Percentiles rank a stretch among this genome's conserved stretches.
Conservation (phyloP, 2,888 invertebrate species). For the Tuberolachnus salignus region DNA sequence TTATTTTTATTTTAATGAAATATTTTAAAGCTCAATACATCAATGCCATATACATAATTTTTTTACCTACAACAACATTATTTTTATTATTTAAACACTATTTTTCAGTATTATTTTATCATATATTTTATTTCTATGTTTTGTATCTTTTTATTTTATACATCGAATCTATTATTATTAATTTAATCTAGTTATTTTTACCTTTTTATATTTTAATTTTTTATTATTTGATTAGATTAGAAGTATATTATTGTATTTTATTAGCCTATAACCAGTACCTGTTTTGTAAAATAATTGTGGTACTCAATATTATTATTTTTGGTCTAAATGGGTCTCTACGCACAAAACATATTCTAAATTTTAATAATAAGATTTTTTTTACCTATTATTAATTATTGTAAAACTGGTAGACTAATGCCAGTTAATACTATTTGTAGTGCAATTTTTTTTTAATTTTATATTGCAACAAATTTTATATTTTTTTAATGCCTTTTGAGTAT, state of each 20-base stretch:
- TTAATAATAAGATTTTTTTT: constrained; percentile 31
- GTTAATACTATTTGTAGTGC: constrained; percentile 15
- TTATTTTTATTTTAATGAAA: constrained; percentile 24
- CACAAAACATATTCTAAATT: constrained; percentile 50
- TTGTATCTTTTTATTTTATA: constrained; percentile 26
- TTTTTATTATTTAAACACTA: constrained; percentile 9
- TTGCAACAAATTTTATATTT: constrained; percentile 25
- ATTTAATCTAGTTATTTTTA: constrained; percentile 12
- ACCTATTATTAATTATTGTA: constrained; percentile 24
- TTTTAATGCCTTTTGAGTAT: neutral
- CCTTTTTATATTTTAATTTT: constrained; percentile 34
- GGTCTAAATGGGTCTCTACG: constrained; percentile 30
- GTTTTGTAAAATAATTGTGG: constrained; percentile 34
- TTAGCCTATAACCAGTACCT: constrained; percentile 20
- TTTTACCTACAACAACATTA: constrained; percentile 7
- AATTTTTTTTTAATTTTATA: constrained; percentile 31
- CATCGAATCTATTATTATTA: constrained; percentile 2
- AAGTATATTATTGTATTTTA: constrained; percentile 27
- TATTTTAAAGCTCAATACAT: constrained; percentile 42
- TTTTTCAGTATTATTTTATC: constrained; percentile 28
- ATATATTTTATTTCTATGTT: constrained; percentile 33
- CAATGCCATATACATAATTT: constrained; percentile 30
- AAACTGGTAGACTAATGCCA: constrained; percentile 21
- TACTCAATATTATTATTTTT: constrained; percentile 38
- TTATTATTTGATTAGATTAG: constrained; percentile 4